Evolutionary conservation across 1,140 invertebrate species (phyloP).

Genomic region (Macrobrachium nipponense): DNA sequence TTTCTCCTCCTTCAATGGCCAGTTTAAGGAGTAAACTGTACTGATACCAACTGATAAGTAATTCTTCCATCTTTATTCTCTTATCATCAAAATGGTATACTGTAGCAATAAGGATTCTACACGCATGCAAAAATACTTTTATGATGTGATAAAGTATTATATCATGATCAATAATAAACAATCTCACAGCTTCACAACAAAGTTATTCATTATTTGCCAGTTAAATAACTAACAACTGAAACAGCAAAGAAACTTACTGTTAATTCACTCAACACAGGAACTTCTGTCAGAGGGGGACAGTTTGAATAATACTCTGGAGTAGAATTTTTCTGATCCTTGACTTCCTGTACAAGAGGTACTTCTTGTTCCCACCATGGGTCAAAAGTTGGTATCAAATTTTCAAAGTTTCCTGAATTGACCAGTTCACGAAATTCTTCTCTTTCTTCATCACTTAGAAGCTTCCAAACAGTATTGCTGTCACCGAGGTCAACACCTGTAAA

Average conservation of each 20-base stretch:
- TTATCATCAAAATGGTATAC: too few relatives aligned
- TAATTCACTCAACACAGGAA: constrained; percentile 66
- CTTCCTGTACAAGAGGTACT: constrained; percentile 41
- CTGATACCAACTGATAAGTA: too few relatives aligned
- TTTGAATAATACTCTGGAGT: constrained; percentile 16
- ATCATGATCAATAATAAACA: too few relatives aligned
- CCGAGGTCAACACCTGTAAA: constrained; percentile 76
- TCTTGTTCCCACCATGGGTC: constrained; percentile 79
- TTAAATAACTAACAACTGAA: not conserved
- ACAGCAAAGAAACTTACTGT: constrained; percentile 3
- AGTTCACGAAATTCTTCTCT: constrained; percentile 79
- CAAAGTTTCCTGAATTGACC: constrained; percentile 74
- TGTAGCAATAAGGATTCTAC: too few relatives aligned
- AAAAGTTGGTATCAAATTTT: constrained; percentile 76
- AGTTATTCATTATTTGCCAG: not conserved
- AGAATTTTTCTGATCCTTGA: constrained; percentile 15
- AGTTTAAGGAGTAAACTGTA: too few relatives aligned
- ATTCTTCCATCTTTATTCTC: too few relatives aligned
- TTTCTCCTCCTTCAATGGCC: too few relatives aligned
- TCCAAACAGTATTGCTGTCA: constrained; percentile 79
- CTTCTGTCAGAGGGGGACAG: constrained; percentile 64
- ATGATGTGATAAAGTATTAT: too few relatives aligned
- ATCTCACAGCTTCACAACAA: too few relatives aligned
- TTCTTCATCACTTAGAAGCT: constrained; percentile 76
- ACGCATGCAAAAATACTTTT: too few relatives aligned